phyloP scores from a whole-genome alignment of 2,888 invertebrate species.

The Pogonocherus hispidulus region DNA sequence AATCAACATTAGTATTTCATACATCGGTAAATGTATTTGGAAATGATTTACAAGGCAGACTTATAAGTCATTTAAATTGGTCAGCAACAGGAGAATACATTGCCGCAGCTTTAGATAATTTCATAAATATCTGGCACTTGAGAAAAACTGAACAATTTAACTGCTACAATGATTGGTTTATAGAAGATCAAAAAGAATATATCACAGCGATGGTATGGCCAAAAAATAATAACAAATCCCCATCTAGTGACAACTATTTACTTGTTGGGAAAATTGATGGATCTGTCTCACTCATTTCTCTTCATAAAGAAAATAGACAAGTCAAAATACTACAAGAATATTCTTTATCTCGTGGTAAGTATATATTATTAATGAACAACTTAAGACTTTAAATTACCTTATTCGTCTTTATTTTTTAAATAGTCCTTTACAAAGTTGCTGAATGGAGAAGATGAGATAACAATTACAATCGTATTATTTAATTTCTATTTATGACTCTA shows the following conservation, averaged over 20 bases:
- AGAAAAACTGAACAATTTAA: slow-evolving; percentile 60
- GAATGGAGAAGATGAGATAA: too few species aligned
- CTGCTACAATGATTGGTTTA: slow-evolving; percentile 64
- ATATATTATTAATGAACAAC: too few species aligned
- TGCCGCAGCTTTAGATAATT: slow-evolving; percentile 73
- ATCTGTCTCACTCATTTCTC: slow-evolving; percentile 64
- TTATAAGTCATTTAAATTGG: slow-evolving; percentile 70
- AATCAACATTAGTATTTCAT: slow-evolving; percentile 72
- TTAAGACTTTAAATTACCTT: too few species aligned
- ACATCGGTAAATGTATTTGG: slow-evolving; percentile 70
- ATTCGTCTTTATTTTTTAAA: too few species aligned
- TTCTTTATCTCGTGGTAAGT: slow-evolving; percentile 64
- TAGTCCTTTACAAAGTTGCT: too few species aligned
- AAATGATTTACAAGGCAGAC: slow-evolving; percentile 67
- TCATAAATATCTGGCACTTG: slow-evolving; percentile 73
- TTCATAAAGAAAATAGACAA: slow-evolving; percentile 59
- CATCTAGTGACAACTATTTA: slow-evolving; percentile 64
- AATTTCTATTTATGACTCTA: too few species aligned
- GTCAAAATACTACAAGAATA: slow-evolving; percentile 64
- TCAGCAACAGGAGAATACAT: slow-evolving; percentile 71
- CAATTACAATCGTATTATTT: too few species aligned
- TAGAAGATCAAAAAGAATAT: slow-evolving; percentile 68
- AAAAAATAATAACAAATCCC: slow-evolving; percentile 53
- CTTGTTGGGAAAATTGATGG: slow-evolving; percentile 73
- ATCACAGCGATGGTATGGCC: slow-evolving; percentile 72